A percentile compares a stretch with the other conserved stretches of the same genome.
Evolutionary conservation across 2,888 invertebrate genomes (phyloP).

Genomic region (Dicycla oo): DNA sequence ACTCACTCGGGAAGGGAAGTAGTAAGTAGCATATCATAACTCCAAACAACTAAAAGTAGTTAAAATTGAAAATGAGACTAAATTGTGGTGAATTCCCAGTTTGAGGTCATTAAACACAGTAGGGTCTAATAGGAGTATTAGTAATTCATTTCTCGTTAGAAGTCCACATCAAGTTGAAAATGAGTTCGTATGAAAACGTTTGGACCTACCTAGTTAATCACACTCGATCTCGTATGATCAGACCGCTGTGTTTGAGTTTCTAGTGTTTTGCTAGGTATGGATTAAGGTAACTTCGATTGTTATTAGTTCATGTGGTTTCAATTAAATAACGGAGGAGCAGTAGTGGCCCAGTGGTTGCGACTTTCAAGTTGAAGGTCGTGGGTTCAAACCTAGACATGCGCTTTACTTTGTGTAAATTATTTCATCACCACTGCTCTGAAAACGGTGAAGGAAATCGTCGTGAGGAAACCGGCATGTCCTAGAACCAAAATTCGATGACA

Average conservation of each 20-base stretch:
- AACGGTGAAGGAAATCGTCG: too few species aligned
- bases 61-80: constrained; percentile 28
- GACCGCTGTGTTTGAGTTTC: background rate
- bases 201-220: background rate
- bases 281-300: too few species aligned
- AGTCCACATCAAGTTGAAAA: constrained; percentile 10
- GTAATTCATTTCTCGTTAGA: constrained; percentile 46
- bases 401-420: too few species aligned
- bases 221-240: background rate
- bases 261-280: too few species aligned
- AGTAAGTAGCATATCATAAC: background rate
- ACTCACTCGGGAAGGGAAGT: constrained; percentile 9
- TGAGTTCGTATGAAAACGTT: constrained; percentile 19
- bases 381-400: too few species aligned
- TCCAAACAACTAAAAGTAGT: constrained; percentile 28
- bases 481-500: too few species aligned
- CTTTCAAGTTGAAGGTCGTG: too few species aligned
- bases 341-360: too few species aligned
- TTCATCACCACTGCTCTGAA: too few species aligned
- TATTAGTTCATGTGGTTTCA: too few species aligned
- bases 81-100: constrained; percentile 11
- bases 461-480: too few species aligned
- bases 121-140: constrained; percentile 37
- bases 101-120: constrained; percentile 32
- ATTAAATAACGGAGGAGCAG: too few species aligned